Evolutionary conservation across 2,797 vertebrate genomes (phyloP).

Genomic region (Lepus oiostolus): DNA sequence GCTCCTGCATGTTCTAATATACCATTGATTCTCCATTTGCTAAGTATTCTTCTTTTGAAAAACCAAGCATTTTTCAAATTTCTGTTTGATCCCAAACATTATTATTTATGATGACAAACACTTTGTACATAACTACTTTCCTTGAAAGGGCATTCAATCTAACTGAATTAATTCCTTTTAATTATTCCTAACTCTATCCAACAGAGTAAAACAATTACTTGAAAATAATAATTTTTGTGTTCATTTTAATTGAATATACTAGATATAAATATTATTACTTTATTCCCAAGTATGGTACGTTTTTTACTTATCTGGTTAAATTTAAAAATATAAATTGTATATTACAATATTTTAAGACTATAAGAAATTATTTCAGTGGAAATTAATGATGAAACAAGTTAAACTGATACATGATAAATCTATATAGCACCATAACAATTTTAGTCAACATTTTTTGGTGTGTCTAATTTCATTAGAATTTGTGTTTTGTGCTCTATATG

Average conservation of each 20-base stretch:
- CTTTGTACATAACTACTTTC: background rate
- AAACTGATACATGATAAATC: background rate
- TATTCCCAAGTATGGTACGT: background rate
- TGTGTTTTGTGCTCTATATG: background rate
- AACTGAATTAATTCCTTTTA: slow-evolving; percentile 2
- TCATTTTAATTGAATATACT: background rate
- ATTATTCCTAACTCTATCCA: background rate
- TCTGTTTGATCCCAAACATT: background rate
- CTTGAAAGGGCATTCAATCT: background rate
- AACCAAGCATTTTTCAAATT: background rate
- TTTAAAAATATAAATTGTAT: background rate
- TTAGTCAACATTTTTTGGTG: background rate
- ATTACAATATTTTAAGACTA: background rate
- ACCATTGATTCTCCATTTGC: background rate
- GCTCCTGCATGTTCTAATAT: background rate
- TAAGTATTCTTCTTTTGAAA: background rate
- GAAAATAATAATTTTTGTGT: background rate
- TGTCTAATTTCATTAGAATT: background rate
- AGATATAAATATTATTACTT: background rate
- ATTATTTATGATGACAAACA: background rate
- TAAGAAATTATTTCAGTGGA: background rate
- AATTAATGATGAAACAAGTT: background rate
- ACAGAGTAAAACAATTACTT: background rate
- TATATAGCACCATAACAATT: background rate
- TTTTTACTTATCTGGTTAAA: background rate